These are phyloP conservation scores for Hippoglossus hippoglossus DNA, from an alignment of 2,797 vertebrate species.

Conservation along the genomic window DNA sequence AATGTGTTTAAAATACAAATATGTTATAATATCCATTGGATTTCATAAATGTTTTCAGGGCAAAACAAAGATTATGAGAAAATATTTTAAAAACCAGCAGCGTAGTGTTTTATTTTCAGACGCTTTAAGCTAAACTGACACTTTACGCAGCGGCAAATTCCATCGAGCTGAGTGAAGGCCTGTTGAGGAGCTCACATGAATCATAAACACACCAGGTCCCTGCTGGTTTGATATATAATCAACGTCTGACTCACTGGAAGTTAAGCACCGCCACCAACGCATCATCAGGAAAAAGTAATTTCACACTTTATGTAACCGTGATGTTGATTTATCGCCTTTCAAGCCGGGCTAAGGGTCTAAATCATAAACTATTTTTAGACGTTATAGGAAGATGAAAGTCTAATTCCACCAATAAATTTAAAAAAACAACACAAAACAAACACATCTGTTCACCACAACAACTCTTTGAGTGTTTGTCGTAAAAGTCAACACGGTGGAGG, in stretches of 20 bases:
- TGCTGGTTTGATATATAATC: slow-evolving; percentile 5
- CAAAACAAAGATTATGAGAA: background rate
- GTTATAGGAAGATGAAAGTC: background rate
- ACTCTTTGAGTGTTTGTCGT: background rate
- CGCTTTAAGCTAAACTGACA: background rate
- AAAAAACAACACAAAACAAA: background rate
- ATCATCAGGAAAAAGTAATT: slow-evolving; percentile 19
- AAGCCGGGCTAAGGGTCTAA: too few relatives aligned
- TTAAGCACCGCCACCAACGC: background rate
- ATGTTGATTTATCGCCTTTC: slow-evolving; percentile 1
- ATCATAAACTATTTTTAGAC: slow-evolving; percentile 1
- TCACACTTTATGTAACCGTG: slow-evolving; percentile 24
- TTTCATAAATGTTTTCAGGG: background rate
- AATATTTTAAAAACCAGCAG: too few relatives aligned
- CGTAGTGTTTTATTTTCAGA: background rate
- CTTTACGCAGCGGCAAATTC: background rate
- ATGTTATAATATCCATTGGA: too few relatives aligned
- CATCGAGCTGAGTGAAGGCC: background rate
- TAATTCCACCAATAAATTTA: slow-evolving; percentile 1
- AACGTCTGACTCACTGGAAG: slow-evolving; percentile 4
- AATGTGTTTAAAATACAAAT: too few relatives aligned
- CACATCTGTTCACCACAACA: slow-evolving; percentile 36
- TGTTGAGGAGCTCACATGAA: background rate
- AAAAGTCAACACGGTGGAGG: slow-evolving; percentile 1
- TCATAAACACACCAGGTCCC: too few relatives aligned